phyloP scores from a whole-genome alignment of 2,888 invertebrate species.

The Lissonota sp. region DNA sequence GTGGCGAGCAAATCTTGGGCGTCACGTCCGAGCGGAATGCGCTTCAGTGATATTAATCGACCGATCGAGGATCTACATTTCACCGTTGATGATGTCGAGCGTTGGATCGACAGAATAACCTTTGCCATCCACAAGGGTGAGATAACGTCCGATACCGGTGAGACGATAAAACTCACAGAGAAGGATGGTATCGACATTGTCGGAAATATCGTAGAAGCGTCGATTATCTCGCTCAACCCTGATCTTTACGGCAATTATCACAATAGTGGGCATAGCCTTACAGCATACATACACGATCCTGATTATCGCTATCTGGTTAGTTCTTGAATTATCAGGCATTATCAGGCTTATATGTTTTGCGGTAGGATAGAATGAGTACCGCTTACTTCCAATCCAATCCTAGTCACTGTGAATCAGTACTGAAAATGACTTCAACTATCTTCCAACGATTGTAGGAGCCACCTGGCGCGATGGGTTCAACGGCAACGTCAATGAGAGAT shows the following conservation, averaged over 20 bases:
- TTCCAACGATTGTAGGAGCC: constrained; percentile 86
- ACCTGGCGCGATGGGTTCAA: constrained; percentile 93
- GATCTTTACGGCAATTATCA: constrained; percentile 92
- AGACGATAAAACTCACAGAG: constrained; percentile 87
- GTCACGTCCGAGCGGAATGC: constrained; percentile 87
- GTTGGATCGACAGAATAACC: constrained; percentile 90
- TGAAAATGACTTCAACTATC: too few relatives aligned
- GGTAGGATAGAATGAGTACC: too few relatives aligned
- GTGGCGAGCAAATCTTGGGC: constrained; percentile 92
- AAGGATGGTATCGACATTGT: constrained; percentile 90
- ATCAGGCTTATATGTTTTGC: too few relatives aligned
- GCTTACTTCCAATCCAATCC: too few relatives aligned
- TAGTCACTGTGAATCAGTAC: too few relatives aligned
- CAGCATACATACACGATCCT: constrained; percentile 92
- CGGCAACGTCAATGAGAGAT: constrained; percentile 94
- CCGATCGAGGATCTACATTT: constrained; percentile 88
- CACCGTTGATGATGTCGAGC: constrained; percentile 89
- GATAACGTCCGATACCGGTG: constrained; percentile 86
- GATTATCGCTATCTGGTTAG: constrained; percentile 89
- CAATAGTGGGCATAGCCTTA: constrained; percentile 92
- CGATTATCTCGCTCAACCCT: constrained; percentile 88
- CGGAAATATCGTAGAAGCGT: constrained; percentile 91
- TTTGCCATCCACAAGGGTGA: constrained; percentile 89
- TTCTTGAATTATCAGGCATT: constrained; percentile 28
- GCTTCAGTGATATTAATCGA: constrained; percentile 87